Conservation (phyloP, 2,113 vertebrate genomes). For the Mesembrinibis cayennensis region DNA sequence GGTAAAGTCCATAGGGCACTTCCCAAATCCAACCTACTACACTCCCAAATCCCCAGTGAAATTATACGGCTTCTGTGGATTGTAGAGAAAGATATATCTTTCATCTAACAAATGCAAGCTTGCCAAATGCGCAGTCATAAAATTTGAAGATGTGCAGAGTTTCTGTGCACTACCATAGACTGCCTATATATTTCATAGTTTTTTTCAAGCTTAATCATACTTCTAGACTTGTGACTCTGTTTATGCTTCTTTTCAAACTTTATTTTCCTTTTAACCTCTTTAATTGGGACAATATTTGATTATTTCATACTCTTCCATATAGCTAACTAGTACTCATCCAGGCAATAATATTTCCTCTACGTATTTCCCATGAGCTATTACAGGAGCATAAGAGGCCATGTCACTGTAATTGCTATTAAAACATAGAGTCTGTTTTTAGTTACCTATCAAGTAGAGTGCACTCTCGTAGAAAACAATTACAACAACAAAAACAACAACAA, state of each 20-base stretch:
- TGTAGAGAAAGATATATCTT: not conserved
- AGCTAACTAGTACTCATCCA: not conserved
- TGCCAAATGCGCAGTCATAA: not conserved
- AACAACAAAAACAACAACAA: not conserved
- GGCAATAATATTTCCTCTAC: not conserved
- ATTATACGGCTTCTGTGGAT: not conserved
- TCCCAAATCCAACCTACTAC: not conserved
- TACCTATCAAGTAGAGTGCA: not conserved
- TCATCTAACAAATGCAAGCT: not conserved
- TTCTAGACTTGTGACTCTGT: not conserved
- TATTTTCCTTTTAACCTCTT: not conserved
- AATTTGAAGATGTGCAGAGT: not conserved
- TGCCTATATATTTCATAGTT: not conserved
- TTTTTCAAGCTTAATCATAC: not conserved
- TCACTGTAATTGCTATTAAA: not conserved
- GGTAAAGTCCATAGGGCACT: not conserved
- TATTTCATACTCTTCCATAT: not conserved
- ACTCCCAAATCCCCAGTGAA: not conserved
- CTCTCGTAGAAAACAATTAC: not conserved
- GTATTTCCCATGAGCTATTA: not conserved
- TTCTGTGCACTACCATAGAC: not conserved
- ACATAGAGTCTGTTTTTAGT: not conserved
- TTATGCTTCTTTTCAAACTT: not conserved
- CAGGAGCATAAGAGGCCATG: not conserved
- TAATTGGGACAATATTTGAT: not conserved